Evolutionary conservation across 2,888 invertebrate genomes (phyloP).

Genomic region (Falcaria lacertinaria): DNA sequence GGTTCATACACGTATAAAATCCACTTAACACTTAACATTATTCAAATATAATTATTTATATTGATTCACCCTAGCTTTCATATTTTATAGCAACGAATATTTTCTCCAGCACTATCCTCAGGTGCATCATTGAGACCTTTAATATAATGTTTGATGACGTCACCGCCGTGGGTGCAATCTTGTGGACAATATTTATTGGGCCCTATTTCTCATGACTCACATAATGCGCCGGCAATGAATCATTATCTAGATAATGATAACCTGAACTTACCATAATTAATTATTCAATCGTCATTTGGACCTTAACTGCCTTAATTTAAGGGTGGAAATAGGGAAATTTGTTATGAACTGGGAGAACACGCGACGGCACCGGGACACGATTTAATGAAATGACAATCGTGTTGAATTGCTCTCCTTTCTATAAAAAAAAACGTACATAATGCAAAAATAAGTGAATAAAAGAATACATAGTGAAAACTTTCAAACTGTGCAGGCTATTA

Average conservation of each 20-base stretch:
- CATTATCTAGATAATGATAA: constrained; percentile 66
- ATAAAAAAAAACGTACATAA: constrained; percentile 22
- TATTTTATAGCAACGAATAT: background rate
- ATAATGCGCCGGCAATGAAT: constrained; percentile 65
- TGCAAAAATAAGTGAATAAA: no score
- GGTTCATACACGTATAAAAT: background rate
- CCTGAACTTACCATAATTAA: constrained; percentile 26
- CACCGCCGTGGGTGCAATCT: background rate
- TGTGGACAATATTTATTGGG: constrained; percentile 1
- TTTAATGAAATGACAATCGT: constrained; percentile 62
- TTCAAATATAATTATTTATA: no score
- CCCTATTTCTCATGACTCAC: constrained; percentile 45
- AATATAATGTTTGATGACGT: background rate
- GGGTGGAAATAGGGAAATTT: constrained; percentile 32
- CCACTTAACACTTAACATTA: no score
- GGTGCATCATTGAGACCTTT: background rate
- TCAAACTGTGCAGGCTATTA: no score
- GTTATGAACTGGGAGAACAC: constrained; percentile 44
- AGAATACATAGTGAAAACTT: no score
- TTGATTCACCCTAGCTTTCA: background rate
- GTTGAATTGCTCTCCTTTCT: constrained; percentile 47
- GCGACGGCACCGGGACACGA: constrained; percentile 59
- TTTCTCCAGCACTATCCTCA: background rate
- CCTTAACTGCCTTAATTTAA: constrained; percentile 26
- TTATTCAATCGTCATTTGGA: constrained; percentile 15